A percentile compares a stretch with the other conserved stretches of the same genome.
phyloP scores from a whole-genome alignment of 2,113 vertebrate species.

The Procavia capensis region DNA sequence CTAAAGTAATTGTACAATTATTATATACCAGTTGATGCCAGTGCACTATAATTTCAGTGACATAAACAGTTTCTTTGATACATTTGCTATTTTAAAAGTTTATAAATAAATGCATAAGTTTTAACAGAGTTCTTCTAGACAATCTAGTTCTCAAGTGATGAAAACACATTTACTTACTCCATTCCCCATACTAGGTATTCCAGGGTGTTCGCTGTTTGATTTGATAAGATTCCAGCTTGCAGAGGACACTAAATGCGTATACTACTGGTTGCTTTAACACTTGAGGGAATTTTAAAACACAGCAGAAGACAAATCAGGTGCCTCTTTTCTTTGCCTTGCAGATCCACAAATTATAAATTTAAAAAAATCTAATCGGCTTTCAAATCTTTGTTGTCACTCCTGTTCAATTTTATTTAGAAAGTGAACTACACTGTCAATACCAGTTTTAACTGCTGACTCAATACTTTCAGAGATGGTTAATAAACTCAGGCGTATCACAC shows the following conservation, averaged over 20 bases:
- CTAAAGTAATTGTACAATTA: conserved; percentile 19
- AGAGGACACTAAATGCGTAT: neutral
- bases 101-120: conserved; percentile 47
- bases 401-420: neutral
- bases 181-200: neutral
- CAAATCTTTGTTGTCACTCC: neutral
- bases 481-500: neutral
- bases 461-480: neutral
- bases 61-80: conserved; percentile 48
- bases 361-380: neutral
- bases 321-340: neutral
- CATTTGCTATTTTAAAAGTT: conserved; percentile 7
- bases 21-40: neutral
- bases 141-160: conserved; percentile 37
- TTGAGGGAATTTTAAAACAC: neutral
- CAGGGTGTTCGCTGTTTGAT: neutral
- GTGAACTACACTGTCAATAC: neutral
- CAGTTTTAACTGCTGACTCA: neutral
- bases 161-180: neutral
- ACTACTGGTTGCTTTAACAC: neutral
- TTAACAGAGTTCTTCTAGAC: neutral
- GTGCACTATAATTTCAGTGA: conserved; percentile 45
- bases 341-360: neutral
- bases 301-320: neutral
- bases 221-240: neutral